phyloP scores from a whole-genome alignment of 2,113 vertebrate species.

The Mus musculus region DNA sequence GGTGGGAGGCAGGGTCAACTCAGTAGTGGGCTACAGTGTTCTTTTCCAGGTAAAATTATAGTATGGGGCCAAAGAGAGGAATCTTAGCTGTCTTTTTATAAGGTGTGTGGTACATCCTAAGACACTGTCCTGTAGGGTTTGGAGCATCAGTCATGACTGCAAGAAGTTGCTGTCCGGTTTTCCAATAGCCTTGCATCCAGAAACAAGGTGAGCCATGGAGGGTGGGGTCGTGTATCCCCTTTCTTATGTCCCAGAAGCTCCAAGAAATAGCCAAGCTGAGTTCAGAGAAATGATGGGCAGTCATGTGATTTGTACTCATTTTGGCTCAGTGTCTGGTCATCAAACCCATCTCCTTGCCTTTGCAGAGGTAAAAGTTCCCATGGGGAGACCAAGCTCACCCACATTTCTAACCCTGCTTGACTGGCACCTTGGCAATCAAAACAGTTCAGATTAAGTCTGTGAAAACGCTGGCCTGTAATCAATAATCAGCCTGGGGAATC shows the following conservation, averaged over 20 bases:
- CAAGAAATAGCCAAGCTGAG: not conserved
- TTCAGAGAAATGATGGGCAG: not conserved
- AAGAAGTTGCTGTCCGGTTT: not conserved
- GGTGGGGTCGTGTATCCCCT: not conserved
- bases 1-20: not conserved
- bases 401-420: not conserved
- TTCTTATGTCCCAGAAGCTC: not conserved
- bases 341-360: not conserved
- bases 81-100: not conserved
- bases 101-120: not conserved
- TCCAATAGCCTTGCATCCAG: not conserved
- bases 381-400: not conserved
- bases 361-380: not conserved
- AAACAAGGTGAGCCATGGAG: not conserved
- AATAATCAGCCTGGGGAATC: not conserved
- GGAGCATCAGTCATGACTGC: not conserved
- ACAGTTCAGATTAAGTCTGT: not conserved
- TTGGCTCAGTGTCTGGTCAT: not conserved
- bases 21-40: not conserved
- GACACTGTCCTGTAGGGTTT: not conserved
- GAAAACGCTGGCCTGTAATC: not conserved
- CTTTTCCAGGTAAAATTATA: not conserved
- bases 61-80: not conserved
- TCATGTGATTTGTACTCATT: constrained; percentile 10
- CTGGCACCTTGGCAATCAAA: not conserved